phyloP scores from a whole-genome alignment of 2,888 invertebrate genomes.

The Uropetala carovei region DNA sequence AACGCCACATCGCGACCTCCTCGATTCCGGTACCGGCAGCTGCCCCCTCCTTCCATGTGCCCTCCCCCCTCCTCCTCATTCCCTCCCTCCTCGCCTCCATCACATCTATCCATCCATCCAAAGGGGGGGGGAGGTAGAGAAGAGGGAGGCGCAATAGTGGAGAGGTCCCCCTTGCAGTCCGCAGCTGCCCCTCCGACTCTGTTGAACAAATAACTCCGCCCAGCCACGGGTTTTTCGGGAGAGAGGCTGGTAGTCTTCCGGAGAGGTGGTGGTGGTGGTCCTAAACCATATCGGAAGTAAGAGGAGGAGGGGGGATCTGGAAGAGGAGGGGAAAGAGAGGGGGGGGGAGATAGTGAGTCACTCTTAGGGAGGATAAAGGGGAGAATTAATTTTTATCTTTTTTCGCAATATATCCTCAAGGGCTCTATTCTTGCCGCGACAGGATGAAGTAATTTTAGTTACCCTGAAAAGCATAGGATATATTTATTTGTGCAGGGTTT shows the following conservation, averaged over 20 bases:
- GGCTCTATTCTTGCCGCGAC: too few species aligned
- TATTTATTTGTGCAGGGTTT: too few species aligned
- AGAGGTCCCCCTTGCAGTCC: background rate
- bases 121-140: background rate
- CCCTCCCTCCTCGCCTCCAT: too few species aligned
- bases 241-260: background rate
- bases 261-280: background rate
- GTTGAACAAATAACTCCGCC: constrained; percentile 51
- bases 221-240: constrained; percentile 34
- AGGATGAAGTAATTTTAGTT: too few species aligned
- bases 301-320: background rate
- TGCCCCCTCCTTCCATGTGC: constrained; percentile 9
- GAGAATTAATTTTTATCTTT: background rate
- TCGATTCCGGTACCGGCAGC: constrained; percentile 55
- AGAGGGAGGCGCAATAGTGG: background rate
- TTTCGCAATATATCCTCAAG: too few species aligned
- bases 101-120: too few species aligned
- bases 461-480: too few species aligned
- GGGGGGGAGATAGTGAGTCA: background rate
- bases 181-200: constrained; percentile 40
- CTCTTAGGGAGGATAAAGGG: background rate
- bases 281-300: constrained; percentile 7
- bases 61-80: background rate
- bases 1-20: background rate
- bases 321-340: background rate